phyloP scores from a whole-genome alignment of 2,113 vertebrate species.

The Ciconia boyciana region DNA sequence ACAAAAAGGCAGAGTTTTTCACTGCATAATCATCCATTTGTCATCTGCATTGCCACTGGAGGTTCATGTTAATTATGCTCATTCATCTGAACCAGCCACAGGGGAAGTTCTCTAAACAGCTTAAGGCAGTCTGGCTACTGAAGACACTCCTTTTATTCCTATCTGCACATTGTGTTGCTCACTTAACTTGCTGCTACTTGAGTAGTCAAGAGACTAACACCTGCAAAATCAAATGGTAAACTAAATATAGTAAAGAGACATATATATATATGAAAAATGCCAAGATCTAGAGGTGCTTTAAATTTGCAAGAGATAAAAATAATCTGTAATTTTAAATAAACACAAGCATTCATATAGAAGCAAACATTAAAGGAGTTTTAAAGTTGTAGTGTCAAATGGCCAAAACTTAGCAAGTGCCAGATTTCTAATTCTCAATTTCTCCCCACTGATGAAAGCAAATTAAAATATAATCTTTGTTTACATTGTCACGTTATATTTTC shows the following conservation, averaged over 20 bases:
- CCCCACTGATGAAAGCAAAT: not conserved
- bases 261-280: not conserved
- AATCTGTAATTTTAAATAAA: not conserved
- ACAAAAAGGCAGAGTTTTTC: constrained; percentile 54
- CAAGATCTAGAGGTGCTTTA: not conserved
- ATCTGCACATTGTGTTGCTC: not conserved
- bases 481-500: not conserved
- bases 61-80: constrained; percentile 70
- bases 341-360: not conserved
- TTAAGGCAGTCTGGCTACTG: constrained; percentile 59
- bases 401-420: not conserved
- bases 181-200: not conserved
- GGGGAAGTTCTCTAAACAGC: constrained; percentile 61
- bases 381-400: not conserved
- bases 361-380: not conserved
- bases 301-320: not conserved
- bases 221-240: not conserved
- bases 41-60: constrained; percentile 69
- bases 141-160: not conserved
- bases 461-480: not conserved
- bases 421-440: not conserved
- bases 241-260: not conserved
- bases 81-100: constrained; percentile 64
- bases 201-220: not conserved
- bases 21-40: constrained; percentile 65